Conservation (phyloP, 2,113 vertebrate genomes). For the Sylvilagus bachmani region DNA sequence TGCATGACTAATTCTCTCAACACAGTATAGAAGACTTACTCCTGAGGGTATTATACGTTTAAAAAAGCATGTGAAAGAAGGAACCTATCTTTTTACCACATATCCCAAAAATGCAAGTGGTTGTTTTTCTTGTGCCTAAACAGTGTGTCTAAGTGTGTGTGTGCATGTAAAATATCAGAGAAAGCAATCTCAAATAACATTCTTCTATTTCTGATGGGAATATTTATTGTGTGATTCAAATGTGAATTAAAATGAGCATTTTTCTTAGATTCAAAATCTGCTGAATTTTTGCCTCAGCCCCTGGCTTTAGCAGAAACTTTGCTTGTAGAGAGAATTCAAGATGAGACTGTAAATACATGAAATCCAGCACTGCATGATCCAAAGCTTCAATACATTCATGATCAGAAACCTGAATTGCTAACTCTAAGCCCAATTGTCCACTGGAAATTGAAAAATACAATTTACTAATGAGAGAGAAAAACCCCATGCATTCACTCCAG, state of each 20-base stretch:
- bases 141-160: not conserved
- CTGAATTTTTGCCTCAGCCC: not conserved
- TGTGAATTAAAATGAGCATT: not conserved
- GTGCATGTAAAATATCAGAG: not conserved
- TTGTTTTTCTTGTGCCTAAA: not conserved
- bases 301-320: not conserved
- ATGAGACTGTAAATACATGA: not conserved
- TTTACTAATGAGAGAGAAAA: constrained; percentile 23
- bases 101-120: constrained; percentile 4
- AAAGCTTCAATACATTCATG: not conserved
- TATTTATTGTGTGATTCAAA: constrained; percentile 36
- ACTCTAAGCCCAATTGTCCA: not conserved
- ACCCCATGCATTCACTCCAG: not conserved
- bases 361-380: not conserved
- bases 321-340: not conserved
- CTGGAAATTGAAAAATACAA: constrained; percentile 45
- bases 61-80: not conserved
- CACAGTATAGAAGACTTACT: constrained; percentile 7
- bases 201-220: constrained; percentile 13
- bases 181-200: not conserved
- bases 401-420: constrained; percentile 5
- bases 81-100: not conserved
- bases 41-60: not conserved
- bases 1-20: constrained; percentile 39
- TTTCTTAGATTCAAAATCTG: not conserved